Percentiles rank a stretch among this genome's conserved stretches.
These are phyloP conservation scores for Thysanoteuthis rhombus DNA, from an alignment of 2,888 invertebrate genomes.

Conservation along the genomic window DNA sequence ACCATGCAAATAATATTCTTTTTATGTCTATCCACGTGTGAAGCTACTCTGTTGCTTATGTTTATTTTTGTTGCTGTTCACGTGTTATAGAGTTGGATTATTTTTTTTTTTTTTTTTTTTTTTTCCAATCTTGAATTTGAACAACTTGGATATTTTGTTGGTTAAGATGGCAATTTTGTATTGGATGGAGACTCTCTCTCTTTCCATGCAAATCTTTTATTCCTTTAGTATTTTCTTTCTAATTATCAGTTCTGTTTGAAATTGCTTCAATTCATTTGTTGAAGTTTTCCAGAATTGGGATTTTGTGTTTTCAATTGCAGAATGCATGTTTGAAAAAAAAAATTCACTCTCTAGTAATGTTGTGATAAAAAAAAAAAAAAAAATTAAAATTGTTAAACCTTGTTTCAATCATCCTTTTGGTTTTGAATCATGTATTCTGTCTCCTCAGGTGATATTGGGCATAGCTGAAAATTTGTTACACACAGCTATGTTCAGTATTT, in stretches of 20 bases:
- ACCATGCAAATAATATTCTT: not conserved
- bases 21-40: not conserved
- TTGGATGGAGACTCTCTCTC: not conserved
- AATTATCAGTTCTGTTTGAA: not conserved
- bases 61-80: not conserved
- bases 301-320: not conserved
- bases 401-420: not conserved
- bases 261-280: not conserved
- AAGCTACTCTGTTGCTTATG: not conserved
- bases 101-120: not conserved
- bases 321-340: not conserved
- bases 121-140: not conserved
- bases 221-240: not conserved
- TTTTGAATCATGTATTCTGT: not conserved
- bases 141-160: not conserved
- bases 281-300: not conserved
- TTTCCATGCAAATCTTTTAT: not conserved
- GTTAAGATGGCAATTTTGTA: not conserved
- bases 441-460: not conserved
- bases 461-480: not conserved
- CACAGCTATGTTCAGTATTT: not conserved
- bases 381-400: too few relatives aligned
- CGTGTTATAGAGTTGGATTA: not conserved
- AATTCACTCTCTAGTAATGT: not conserved
- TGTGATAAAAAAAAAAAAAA: not conserved